Conservation (phyloP, 2,888 invertebrate genomes). For the Tanaodytes sp. region DNA sequence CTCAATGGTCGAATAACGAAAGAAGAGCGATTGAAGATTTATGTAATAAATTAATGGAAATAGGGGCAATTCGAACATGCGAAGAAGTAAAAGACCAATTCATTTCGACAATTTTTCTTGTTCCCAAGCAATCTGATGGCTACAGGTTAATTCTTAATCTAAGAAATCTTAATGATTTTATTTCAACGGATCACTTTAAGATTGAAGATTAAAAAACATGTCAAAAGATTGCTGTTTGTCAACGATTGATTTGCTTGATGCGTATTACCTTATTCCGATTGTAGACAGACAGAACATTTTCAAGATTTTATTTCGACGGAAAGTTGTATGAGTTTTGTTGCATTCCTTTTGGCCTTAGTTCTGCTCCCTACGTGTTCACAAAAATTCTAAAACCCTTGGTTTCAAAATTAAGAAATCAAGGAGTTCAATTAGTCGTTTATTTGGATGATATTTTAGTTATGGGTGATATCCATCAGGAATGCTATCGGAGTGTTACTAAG, state of each 20-base stretch:
- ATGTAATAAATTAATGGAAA: neutral
- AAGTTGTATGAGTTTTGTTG: neutral
- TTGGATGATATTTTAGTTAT: conserved; percentile 5
- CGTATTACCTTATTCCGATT: neutral
- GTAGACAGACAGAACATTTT: neutral
- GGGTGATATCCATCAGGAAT: neutral
- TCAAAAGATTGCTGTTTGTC: neutral
- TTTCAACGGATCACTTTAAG: neutral
- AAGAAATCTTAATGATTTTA: neutral
- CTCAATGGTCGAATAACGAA: neutral
- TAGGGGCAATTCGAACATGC: neutral
- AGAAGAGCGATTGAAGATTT: neutral
- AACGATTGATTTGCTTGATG: neutral
- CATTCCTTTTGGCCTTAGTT: conserved; percentile 44
- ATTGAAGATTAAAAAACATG: neutral
- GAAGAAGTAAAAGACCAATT: neutral
- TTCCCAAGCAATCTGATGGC: conserved; percentile 2
- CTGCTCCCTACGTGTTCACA: conserved; percentile 21
- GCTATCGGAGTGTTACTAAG: neutral
- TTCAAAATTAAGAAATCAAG: neutral
- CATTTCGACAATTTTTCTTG: conserved; percentile 7
- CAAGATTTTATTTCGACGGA: neutral
- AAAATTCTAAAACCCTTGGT: conserved; percentile 32
- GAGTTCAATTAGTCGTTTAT: neutral
- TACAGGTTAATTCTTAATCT: conserved; percentile 3